Percentiles rank a stretch among this genome's conserved stretches.
phyloP scores from a whole-genome alignment of 2,797 vertebrate genomes.

The Coregonus suidteri region DNA sequence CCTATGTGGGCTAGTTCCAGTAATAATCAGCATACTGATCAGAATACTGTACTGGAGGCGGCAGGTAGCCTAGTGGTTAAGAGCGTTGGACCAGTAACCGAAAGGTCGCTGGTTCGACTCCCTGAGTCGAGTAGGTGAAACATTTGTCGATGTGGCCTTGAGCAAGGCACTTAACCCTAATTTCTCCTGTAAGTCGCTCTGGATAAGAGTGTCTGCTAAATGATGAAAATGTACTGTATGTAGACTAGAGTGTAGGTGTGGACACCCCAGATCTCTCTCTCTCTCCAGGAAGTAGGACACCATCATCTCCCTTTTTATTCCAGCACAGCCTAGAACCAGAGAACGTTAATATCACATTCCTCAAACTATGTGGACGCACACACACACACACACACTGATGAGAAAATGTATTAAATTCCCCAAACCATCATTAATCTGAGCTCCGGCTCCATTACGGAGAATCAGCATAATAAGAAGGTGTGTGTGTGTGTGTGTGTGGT shows the following conservation, averaged over 20 bases:
- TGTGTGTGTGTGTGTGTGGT: conserved; percentile 21
- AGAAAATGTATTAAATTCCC: conserved; percentile 75
- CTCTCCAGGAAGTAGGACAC: conserved; percentile 57
- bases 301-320: conserved; percentile 45
- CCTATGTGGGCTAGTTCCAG: not conserved
- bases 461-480: conserved; percentile 75
- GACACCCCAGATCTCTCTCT: conserved; percentile 35
- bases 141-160: too few relatives aligned
- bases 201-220: too few relatives aligned
- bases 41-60: not conserved
- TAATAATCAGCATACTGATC: not conserved
- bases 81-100: too few relatives aligned
- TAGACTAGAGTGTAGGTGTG: conserved; percentile 47
- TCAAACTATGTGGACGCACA: conserved; percentile 27
- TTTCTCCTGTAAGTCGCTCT: too few relatives aligned
- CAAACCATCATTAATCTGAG: conserved; percentile 78
- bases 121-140: too few relatives aligned
- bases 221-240: not conserved
- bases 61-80: too few relatives aligned
- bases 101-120: too few relatives aligned
- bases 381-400: conserved; percentile 49
- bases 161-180: too few relatives aligned
- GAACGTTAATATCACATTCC: conserved; percentile 63
- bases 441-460: conserved; percentile 76
- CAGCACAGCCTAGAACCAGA: conserved; percentile 68